Percentiles rank a stretch among this genome's conserved stretches.
Conservation (phyloP, 35 echinoderm and acorn worm genomes). For the Diadema setosum region DNA sequence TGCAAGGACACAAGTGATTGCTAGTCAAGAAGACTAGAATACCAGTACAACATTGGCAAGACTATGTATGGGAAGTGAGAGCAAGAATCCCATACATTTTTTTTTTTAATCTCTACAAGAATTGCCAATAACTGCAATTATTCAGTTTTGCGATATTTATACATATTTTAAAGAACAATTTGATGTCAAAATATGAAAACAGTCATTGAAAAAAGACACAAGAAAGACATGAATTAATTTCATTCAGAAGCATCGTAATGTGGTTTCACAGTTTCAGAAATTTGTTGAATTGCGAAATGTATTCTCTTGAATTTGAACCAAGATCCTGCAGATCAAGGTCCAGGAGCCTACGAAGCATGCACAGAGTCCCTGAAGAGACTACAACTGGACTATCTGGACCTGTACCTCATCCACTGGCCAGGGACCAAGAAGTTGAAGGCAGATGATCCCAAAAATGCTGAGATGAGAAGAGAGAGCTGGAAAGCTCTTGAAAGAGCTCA, state of each 20-base stretch:
- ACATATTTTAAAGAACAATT: background rate
- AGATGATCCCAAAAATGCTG: conserved; percentile 22
- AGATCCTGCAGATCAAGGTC: conserved; percentile 55
- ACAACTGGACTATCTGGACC: conserved; percentile 48
- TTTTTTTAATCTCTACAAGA: background rate
- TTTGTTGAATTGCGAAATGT: background rate
- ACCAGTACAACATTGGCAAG: background rate
- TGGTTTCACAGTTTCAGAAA: background rate
- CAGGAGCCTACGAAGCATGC: conserved; percentile 43
- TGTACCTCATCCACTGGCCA: conserved; percentile 77
- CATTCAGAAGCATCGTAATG: background rate
- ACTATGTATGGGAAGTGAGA: background rate
- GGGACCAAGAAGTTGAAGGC: conserved; percentile 51
- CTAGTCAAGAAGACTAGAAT: no score
- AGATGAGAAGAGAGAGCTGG: conserved; percentile 37
- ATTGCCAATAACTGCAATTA: background rate
- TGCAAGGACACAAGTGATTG: background rate
- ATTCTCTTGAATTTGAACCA: background rate
- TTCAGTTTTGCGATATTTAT: background rate
- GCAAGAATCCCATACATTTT: background rate
- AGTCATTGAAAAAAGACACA: background rate
- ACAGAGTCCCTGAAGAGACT: conserved; percentile 10
- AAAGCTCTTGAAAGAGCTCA: conserved; percentile 16
- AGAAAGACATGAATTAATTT: background rate
- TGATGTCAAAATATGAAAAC: background rate